Evolutionary conservation across 2,113 vertebrate species (phyloP).

Genomic region (Hyperoodon ampullatus): DNA sequence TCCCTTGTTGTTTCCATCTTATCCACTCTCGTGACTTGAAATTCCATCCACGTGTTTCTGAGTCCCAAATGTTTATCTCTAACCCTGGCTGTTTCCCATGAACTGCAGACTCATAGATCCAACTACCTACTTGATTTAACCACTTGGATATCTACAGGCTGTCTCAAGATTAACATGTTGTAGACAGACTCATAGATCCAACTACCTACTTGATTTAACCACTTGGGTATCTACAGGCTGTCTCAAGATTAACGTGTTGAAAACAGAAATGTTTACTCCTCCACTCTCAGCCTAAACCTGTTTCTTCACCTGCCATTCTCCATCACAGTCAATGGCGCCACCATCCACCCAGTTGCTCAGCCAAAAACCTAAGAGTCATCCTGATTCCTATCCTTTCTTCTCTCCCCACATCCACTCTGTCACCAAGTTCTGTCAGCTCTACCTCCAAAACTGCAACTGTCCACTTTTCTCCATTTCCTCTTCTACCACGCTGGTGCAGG

Average conservation of each 20-base stretch:
- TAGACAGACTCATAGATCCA: background rate
- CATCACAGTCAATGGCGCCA: background rate
- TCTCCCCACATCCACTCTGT: background rate
- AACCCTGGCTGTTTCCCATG: background rate
- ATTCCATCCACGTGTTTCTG: background rate
- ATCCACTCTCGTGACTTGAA: background rate
- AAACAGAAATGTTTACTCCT: background rate
- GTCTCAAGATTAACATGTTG: background rate
- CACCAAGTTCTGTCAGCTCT: background rate
- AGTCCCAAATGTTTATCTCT: background rate
- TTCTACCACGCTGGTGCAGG: too few species aligned
- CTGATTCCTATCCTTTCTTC: conserved; percentile 30
- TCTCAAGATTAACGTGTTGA: background rate
- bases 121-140: background rate
- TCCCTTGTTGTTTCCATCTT: background rate
- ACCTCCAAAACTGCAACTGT: background rate
- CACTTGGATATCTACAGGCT: background rate
- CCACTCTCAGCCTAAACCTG: conserved; percentile 32
- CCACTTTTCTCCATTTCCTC: background rate
- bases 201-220: background rate
- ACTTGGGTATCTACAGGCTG: background rate
- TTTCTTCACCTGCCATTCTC: conserved; percentile 42
- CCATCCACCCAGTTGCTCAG: background rate
- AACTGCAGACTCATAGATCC: background rate
- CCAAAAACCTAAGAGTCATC: background rate